Base-by-base conservation (phyloP, 2,888 invertebrate genomes). In the Parnassius mnemosyne region DNA sequence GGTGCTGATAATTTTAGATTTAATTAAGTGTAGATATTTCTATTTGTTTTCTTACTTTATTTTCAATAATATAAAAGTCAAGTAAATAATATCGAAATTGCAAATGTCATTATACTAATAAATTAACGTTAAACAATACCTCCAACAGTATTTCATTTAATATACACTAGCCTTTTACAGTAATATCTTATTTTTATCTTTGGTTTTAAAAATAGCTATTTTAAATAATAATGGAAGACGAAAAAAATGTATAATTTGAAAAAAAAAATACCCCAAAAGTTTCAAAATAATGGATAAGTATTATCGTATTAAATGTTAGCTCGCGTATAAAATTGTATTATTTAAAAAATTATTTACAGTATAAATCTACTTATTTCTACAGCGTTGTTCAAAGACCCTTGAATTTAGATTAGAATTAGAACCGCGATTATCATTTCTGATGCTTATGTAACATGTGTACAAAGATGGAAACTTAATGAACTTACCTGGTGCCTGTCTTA, bases 341-440 rank as follows among this genome's bases (percentile, higher is more conserved):
- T 78, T 79, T 78, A 78, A 81, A 83, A 81, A 77, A 78, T 69
- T 88, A 87, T 89, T 73, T 87, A 87, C 85, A 87, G 76, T 81
- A 75, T 77, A 80, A 77, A 75, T 80, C 80, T 83, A 86, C 70
- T 79, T 87, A 87, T 76, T 69, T 65, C 72, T 82, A 79, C 72
- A 75, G 81, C 79, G 79, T 83, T 82, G 79, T 80, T 77, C 73
- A 71, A 75, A 79, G 78, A 83, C 78, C 78, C 76, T 80, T 75
- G 67, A 69, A 66, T 74, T 65, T 70, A 74, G 64, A 71, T 66
- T 73, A 73, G 66, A 73, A 71, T 77, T 73, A 76, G 74, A 75
- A 76, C 74, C 75, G 66, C 68, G 67, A 69, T 64, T 68, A 42
- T 58, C 9, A 47, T 53, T 11, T 61, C 52, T 43, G 55, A 60